Evolutionary conservation across 2,888 invertebrate genomes (phyloP), one percentile per base, ranked within the genome.

Genomic region (Calephelis perditalis): DNA sequence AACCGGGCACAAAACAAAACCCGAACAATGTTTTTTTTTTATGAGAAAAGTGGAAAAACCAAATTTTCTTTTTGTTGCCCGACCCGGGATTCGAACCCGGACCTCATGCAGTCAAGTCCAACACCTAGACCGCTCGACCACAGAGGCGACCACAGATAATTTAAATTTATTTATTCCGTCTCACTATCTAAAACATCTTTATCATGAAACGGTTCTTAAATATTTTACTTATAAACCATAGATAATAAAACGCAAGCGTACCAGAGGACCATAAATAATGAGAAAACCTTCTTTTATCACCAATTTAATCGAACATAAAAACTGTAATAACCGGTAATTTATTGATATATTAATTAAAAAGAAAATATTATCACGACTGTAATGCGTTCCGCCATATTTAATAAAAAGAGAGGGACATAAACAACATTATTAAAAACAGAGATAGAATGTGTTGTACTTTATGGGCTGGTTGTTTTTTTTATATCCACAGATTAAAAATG

Each of bases 401-500:
- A 44, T 57, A 57, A 57, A 40, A 57, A 45, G 44, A 12, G 35
- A 7, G 44, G 52, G 44, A 59, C 44, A 36, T 55, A 44, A 44
- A 54, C 36, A 44, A 37, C 35, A 36, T 54, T 54, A 54, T 37
- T 43, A 40, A 44, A 35, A 52, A 54, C 36, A 54, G 52, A 54
- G 52, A 54, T 35, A 36, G 52, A 54, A 36, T 54, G 36, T 36
- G 52, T 11, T 54, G 36, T 54, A 54, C 35, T 54, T 54, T 52
- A 52, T 52, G 52, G 52, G 35, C 9, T n/a, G 52, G 52, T 52
- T 52, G 52, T 52, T 52, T 52, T 37, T 52, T 52, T 58, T 55
- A 58, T 57, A 49, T 61, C 44, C 45, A 61, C 54, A 57, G 52
- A 62, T 56, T 49, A 59, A 43, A 58, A 56, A 56, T 47, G 47